Evolutionary conservation across 1,140 invertebrate genomes (phyloP), one percentile per base, ranked within the genome.

Genomic region (Diachasmimorpha longicaudata): DNA sequence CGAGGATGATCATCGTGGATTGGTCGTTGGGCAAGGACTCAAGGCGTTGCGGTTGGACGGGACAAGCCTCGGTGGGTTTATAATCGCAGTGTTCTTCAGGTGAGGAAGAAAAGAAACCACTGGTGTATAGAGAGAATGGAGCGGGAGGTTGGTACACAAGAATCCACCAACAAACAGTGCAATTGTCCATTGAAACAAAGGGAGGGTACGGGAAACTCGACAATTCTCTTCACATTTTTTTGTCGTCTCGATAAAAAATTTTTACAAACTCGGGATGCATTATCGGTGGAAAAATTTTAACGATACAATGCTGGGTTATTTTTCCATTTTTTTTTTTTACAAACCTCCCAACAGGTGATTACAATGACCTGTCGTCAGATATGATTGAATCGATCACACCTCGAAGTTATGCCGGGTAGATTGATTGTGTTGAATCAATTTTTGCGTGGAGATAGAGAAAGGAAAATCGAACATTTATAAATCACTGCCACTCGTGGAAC

Each of bases 1-100:
- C 82, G 77, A 78, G 79, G 81, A 86, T 85, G 82, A 86, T 85
- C 83, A 83, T 73, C 80, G 67, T 79, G 85, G 86, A 88, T 87
- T 87, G 86, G 86, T 81, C 80, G 67, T 80, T 80, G 55, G 80
- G 80, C 78, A 81, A 76, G 76, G 80, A 74, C 71, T 72, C 75
- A 81, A 77, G 77, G 81, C 73, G 81, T 82, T 83, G 81, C 82
- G 84, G 83, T 84, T 86, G 83, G 83, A 79, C 82, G 82, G 79
- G 80, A 8, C 25, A 66, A 48, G 48, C 23, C 73, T 69, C 58
- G 66, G 66, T 75, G 39, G 72, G 72, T 74, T n/a, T 63, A 63
- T 63, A 63, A 63, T 63, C 58, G 58, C 14, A 25, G 21, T 63
- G 21, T 58, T 5, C 1, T 63, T 25, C 21, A 63, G 66, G 72